Percentiles rank a stretch among this genome's conserved stretches.
These are phyloP conservation scores for Antitype chi DNA, from an alignment of 2,888 invertebrate genomes.

Conservation along the genomic window DNA sequence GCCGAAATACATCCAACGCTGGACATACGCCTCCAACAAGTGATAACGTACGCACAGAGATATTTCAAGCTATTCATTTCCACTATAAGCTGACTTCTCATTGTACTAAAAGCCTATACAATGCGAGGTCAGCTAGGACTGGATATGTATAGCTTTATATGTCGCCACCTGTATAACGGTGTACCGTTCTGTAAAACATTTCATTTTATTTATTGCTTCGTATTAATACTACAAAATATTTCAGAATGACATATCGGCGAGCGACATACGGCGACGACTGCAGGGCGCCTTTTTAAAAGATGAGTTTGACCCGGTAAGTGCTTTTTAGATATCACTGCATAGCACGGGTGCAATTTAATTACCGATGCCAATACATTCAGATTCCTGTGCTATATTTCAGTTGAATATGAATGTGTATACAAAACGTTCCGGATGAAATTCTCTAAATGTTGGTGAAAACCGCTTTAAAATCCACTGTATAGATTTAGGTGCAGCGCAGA, in stretches of 20 bases:
- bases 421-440: neutral
- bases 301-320: constrained; percentile 32
- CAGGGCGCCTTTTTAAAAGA: constrained; percentile 56
- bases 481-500: neutral
- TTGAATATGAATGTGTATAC: neutral
- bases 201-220: no score
- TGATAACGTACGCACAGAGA: neutral
- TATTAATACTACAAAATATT: constrained; percentile 53
- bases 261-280: constrained; percentile 94
- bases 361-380: neutral
- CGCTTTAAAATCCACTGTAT: neutral
- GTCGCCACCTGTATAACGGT: no score
- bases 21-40: neutral
- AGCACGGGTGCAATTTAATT: neutral
- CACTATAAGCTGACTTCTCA: no score
- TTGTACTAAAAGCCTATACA: no score
- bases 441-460: neutral
- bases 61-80: no score
- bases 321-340: neutral
- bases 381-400: neutral
- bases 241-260: constrained; percentile 94
- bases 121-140: no score
- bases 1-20: neutral
- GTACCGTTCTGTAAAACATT: no score
- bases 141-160: no score